These are phyloP conservation scores for Eremobia ochroleuca DNA, from an alignment of 2,888 invertebrate genomes.

Conservation along the genomic window DNA sequence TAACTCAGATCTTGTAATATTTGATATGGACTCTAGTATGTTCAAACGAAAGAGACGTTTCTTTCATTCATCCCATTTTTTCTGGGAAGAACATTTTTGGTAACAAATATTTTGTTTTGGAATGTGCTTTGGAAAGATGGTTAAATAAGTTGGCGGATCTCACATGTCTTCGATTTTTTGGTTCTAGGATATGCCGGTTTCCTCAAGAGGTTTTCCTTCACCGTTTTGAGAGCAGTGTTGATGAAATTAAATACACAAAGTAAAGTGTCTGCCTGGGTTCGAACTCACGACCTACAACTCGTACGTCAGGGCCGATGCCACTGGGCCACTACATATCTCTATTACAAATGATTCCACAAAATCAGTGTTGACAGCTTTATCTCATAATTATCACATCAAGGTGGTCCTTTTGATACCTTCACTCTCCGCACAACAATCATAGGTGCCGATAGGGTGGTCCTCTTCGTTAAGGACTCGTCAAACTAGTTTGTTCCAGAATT, in stretches of 20 bases:
- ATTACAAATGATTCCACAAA: slow-evolving; percentile 2
- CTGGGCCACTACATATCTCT: too few relatives aligned
- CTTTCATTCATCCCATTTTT: neutral
- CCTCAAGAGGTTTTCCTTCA: too few relatives aligned
- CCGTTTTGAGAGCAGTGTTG: too few relatives aligned
- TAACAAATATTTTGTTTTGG: slow-evolving; percentile 6
- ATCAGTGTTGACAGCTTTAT: slow-evolving; percentile 41
- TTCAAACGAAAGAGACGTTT: neutral
- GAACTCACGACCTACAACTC: too few relatives aligned
- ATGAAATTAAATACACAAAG: too few relatives aligned
- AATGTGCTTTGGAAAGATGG: neutral
- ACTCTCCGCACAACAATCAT: slow-evolving; percentile 10
- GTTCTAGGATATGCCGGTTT: too few relatives aligned
- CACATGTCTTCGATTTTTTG: too few relatives aligned
- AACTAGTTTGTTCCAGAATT: slow-evolving; percentile 37
- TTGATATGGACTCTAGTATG: slow-evolving; percentile 38
- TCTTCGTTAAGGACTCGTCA: slow-evolving; percentile 20
- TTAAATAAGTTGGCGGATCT: too few relatives aligned
- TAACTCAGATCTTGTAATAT: slow-evolving; percentile 29
- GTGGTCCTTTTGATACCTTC: slow-evolving; percentile 37
- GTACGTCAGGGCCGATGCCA: too few relatives aligned
- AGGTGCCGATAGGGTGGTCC: slow-evolving; percentile 48
- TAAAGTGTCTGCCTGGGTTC: too few relatives aligned
- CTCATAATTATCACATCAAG: slow-evolving; percentile 33
- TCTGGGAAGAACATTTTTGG: neutral